Evolutionary conservation across 2,888 invertebrate species (phyloP), one percentile per base, ranked within the genome.

Genomic region (Spodoptera exigua): DNA sequence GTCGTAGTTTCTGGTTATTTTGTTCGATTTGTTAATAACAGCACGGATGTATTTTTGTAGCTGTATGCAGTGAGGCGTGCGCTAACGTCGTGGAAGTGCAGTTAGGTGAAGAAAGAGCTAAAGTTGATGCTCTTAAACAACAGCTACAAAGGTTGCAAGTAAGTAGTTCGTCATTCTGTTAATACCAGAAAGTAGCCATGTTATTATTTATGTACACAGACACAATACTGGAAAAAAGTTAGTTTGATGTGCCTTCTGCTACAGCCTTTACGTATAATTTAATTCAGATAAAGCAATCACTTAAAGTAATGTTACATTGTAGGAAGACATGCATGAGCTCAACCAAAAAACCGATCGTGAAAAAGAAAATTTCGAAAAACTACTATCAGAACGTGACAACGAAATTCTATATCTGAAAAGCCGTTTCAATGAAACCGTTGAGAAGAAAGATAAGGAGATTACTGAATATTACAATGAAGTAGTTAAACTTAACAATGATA

Each of bases 1-100:
- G n/a, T n/a, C n/a, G n/a, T n/a, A 27, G 5, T 7, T 9, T 27
- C 27, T 5, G 27, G 7, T 27, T 27, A 27, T 27, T 9, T 27
- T 27, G 27, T 27, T 27, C 9, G 7, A 27, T 27, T 27, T 27
- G 27, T 27, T 9, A 27, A 3, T 21, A 21, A 27, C 7, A 27
- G 27, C 27, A 27, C 9, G 9, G 7, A 9, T 27, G 5, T 27
- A 7, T 27, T 27, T 27, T 68, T 60, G 21, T 58, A 60, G 94
- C 93, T 51, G 74, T 87, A 13, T 92, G 90, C 70, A 93, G 87
- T 69, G 94, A 93, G 76, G 89, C 83, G 0, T 94, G 94, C 61
- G 90, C 84, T 2, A 92, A 92, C 76, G 90, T 94, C 3, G 85
- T 94, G 7, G 94, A 94, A 71, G 92, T 94, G 1, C 94, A 94